Evolutionary conservation across 2,113 vertebrate species (phyloP).

Genomic region (Tragelaphus imberbis): DNA sequence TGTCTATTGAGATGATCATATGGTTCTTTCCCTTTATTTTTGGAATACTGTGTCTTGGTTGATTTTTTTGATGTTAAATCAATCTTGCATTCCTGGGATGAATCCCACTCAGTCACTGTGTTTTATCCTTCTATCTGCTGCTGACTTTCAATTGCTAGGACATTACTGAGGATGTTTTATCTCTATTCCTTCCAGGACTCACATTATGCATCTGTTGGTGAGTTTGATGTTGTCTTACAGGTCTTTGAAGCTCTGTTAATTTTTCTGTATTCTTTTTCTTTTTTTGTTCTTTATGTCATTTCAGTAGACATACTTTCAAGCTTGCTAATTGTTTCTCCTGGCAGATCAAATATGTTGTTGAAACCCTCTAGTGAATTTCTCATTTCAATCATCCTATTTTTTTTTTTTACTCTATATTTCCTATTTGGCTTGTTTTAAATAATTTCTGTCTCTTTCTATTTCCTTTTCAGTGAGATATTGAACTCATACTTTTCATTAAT

Average conservation of each 20-base stretch:
- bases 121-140: neutral
- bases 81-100: neutral
- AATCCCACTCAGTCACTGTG: neutral
- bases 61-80: neutral
- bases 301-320: neutral
- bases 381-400: neutral
- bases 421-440: neutral
- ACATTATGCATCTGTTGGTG: neutral
- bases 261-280: neutral
- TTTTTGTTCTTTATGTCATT: neutral
- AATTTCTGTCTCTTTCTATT: neutral
- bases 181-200: neutral
- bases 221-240: neutral
- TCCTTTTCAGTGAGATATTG: neutral
- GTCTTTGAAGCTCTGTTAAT: neutral
- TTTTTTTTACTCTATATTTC: neutral
- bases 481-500: neutral
- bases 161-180: neutral
- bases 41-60: neutral
- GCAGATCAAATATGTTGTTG: neutral
- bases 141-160: neutral
- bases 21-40: neutral
- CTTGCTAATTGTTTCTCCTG: neutral
- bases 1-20: neutral
- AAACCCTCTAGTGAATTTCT: neutral